Base-by-base conservation (phyloP, 2,888 invertebrate genomes). In the Melieria crassipennis region DNA sequence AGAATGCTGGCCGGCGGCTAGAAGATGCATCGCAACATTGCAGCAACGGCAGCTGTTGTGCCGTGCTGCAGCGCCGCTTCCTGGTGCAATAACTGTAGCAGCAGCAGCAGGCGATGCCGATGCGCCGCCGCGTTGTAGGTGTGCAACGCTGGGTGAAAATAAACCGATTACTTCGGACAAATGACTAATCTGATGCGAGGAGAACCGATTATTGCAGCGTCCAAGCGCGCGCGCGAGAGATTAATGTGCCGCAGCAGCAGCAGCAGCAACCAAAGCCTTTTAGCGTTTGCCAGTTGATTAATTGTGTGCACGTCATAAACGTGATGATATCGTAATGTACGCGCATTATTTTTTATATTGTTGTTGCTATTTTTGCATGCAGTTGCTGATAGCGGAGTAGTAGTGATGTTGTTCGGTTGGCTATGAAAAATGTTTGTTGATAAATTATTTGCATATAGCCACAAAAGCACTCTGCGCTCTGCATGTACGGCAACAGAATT, bases 281-380 rank as follows among this genome's bases (percentile, higher is more conserved):
- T 82, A 82, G 83, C 82, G 79, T 78, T 79, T 79, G 79, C 81
- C 82, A 83, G 82, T 83, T 85, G 84, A 84, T 84, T 85, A 84
- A 84, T 84, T 84, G 85, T 80, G 80, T 79, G 80, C 83, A 81
- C 84, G 84, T 85, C 83, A 84, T 81, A 85, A 85, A 84, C 83
- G 85, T 85, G 85, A 85, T 85, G 85, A 84, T 84, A 84, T 85
- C 84, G 83, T 83, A 85, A 80, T 84, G 84, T 79, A 79, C 78
- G 80, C 79, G 78, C 81, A 82, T 83, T 82, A 81, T 82, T 83
- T 30, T 30, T 30, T 30, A 2, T 30, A 30, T 30, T 30, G 30
- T 30, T 30, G 30, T 30, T 30, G 30, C 30, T 30, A 30, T 30
- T 30, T 30, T 30, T 30, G 30, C 30, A 30, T 30, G 30, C 30